phyloP scores from a whole-genome alignment of 2,113 vertebrate species.

The Trinectes maculatus region DNA sequence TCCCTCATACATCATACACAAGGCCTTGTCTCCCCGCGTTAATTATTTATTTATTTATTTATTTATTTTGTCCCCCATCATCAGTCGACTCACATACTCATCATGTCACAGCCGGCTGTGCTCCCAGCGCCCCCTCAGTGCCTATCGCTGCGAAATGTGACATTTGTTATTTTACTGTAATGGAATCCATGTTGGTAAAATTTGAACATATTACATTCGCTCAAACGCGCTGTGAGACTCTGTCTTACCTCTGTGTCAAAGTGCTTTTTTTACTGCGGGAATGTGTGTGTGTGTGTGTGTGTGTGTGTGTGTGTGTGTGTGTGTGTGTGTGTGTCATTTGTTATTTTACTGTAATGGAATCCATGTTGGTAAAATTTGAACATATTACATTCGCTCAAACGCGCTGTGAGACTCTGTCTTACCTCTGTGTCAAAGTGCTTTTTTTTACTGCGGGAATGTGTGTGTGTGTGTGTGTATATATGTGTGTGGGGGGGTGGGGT shows the following conservation, averaged over 20 bases:
- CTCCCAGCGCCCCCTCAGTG: conserved; percentile 75
- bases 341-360: conserved; percentile 81
- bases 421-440: conserved; percentile 78
- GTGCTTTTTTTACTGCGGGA: conserved; percentile 77
- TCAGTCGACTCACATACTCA: conserved; percentile 77
- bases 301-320: too few species aligned
- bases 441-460: conserved; percentile 75
- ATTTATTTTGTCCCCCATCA: conserved; percentile 65
- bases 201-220: conserved; percentile 83
- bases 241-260: conserved; percentile 78
- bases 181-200: conserved; percentile 81
- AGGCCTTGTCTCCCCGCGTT: conserved; percentile 58
- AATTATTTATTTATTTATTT: conserved; percentile 66
- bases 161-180: conserved; percentile 81
- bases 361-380: conserved; percentile 81
- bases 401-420: conserved; percentile 82
- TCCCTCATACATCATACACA: conserved; percentile 58
- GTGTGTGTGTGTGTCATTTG: conserved; percentile 80
- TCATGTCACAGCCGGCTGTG: conserved; percentile 79
- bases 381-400: conserved; percentile 82
- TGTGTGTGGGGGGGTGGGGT: too few species aligned
- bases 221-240: conserved; percentile 83
- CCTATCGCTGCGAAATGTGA: conserved; percentile 81
- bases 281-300: conserved; percentile 29
- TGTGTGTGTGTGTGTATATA: background rate